phyloP scores from a whole-genome alignment of 2,888 invertebrate species.

The Andrena fulva region DNA sequence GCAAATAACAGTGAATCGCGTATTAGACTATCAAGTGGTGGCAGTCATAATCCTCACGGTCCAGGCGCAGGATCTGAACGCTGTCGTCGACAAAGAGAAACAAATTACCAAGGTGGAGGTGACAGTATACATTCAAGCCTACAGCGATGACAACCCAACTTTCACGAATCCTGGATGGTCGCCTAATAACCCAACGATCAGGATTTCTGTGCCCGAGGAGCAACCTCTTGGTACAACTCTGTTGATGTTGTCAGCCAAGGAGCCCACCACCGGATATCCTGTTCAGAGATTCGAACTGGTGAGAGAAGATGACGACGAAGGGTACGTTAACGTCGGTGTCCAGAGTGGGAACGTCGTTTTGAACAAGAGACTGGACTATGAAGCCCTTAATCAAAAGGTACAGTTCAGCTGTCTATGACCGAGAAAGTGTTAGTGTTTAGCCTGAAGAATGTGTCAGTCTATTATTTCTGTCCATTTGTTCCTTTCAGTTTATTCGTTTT shows the following conservation, averaged over 20 bases:
- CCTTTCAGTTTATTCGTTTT: constrained; percentile 83
- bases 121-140: constrained; percentile 92
- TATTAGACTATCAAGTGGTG: constrained; percentile 90
- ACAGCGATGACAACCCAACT: constrained; percentile 91
- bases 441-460: neutral
- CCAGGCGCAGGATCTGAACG: constrained; percentile 90
- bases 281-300: constrained; percentile 86
- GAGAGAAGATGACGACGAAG: constrained; percentile 79
- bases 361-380: constrained; percentile 91
- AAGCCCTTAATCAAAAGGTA: constrained; percentile 88
- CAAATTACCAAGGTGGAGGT: constrained; percentile 90
- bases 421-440: neutral
- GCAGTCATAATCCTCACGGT: constrained; percentile 91
- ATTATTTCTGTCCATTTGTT: neutral
- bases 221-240: constrained; percentile 91
- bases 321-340: constrained; percentile 84
- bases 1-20: constrained; percentile 89
- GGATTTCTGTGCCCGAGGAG: constrained; percentile 90
- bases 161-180: constrained; percentile 91
- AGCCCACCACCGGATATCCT: constrained; percentile 88
- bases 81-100: constrained; percentile 88
- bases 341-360: constrained; percentile 92
- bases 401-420: constrained; percentile 76
- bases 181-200: constrained; percentile 89
- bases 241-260: constrained; percentile 89